Evolutionary conservation across 1,140 invertebrate species (phyloP).

Genomic region (Orchestia grillus): DNA sequence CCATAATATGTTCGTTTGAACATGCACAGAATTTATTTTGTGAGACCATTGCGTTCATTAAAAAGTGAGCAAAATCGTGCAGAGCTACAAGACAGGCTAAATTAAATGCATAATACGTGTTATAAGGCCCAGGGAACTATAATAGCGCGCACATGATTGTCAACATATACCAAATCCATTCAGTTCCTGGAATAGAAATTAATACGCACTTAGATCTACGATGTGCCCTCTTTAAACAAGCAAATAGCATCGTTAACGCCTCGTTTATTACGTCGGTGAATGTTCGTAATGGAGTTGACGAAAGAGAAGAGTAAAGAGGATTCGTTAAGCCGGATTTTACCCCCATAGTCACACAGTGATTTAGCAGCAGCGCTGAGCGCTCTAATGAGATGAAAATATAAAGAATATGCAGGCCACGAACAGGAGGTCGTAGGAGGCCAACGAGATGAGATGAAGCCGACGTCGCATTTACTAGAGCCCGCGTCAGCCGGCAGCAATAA

Average conservation of each 20-base stretch:
- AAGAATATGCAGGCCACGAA: too few species aligned
- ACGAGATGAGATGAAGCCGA: background rate
- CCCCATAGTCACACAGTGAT: background rate
- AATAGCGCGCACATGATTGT: background rate
- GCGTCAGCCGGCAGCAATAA: background rate
- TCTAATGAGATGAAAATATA: too few species aligned
- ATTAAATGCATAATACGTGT: background rate
- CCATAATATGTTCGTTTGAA: too few species aligned
- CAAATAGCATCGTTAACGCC: background rate
- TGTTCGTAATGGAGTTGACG: background rate
- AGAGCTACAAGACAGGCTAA: background rate
- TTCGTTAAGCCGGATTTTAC: background rate
- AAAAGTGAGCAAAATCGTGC: background rate
- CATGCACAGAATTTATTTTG: too few species aligned
- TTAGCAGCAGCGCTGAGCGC: background rate
- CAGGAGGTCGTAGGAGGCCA: too few species aligned
- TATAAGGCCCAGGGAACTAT: background rate
- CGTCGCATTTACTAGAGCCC: background rate
- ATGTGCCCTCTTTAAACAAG: background rate
- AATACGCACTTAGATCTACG: background rate
- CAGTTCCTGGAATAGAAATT: background rate
- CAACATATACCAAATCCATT: background rate
- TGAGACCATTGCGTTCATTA: background rate
- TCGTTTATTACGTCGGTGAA: too few species aligned
- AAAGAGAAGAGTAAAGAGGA: background rate